These are phyloP conservation scores for Ariopsis seemanni DNA, from an alignment of 2,113 vertebrate species.

Conservation along the genomic window DNA sequence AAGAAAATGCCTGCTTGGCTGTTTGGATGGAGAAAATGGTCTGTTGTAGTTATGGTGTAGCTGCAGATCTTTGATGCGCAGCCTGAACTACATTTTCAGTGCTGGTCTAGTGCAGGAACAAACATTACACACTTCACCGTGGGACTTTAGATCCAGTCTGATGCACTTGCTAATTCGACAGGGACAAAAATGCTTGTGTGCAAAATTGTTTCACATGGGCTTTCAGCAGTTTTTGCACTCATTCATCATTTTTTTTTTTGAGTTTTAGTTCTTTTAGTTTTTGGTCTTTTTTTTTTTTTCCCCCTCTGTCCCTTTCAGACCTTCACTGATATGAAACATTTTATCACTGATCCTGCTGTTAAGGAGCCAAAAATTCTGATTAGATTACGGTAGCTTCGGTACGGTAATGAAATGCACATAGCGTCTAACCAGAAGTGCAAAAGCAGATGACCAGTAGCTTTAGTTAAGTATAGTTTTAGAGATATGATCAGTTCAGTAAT, in stretches of 20 bases:
- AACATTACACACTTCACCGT: not conserved
- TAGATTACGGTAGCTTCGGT: not conserved
- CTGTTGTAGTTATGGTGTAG: slow-evolving; percentile 23
- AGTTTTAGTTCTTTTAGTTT: not conserved
- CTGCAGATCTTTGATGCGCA: slow-evolving; percentile 20
- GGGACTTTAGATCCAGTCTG: not conserved
- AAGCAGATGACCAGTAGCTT: not conserved
- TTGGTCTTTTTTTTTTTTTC: no score
- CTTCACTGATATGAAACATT: not conserved
- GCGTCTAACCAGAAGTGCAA: no score
- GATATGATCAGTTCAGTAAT: not conserved
- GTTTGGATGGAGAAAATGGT: slow-evolving; percentile 25
- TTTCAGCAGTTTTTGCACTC: not conserved
- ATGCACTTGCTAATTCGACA: not conserved
- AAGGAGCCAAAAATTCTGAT: not conserved
- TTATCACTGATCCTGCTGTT: not conserved
- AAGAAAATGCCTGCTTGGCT: not conserved
- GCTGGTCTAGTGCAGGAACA: slow-evolving; percentile 19
- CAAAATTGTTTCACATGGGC: not conserved
- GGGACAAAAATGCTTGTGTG: not conserved
- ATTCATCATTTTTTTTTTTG: not conserved
- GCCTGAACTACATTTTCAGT: not conserved
- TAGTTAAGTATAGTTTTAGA: not conserved
- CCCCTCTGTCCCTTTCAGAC: not conserved
- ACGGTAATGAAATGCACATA: no score